These are phyloP conservation scores for Serinus canaria DNA, from an alignment of 2,113 vertebrate species.

Conservation along the genomic window DNA sequence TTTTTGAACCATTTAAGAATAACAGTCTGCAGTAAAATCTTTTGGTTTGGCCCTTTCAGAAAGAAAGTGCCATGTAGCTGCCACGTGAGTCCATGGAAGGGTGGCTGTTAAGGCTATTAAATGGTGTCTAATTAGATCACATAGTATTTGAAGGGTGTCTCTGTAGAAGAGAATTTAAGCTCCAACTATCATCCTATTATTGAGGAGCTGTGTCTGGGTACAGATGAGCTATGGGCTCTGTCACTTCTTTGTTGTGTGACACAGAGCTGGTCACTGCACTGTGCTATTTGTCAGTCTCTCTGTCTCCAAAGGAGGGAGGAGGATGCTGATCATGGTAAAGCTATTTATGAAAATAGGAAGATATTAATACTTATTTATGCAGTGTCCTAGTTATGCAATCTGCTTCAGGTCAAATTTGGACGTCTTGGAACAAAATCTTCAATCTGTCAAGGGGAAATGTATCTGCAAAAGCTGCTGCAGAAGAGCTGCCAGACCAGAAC, in stretches of 20 bases:
- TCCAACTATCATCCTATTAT: neutral
- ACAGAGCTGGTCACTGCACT: neutral
- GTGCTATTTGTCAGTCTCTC: neutral
- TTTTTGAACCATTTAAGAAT: neutral
- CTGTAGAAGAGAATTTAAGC: neutral
- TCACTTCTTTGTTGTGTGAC: neutral
- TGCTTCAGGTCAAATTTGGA: neutral
- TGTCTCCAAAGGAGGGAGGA: neutral
- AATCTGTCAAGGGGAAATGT: neutral
- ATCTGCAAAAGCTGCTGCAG: neutral
- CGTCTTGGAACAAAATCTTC: neutral
- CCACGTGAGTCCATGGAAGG: accelerated
- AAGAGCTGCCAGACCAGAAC: neutral
- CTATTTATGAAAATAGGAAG: neutral
- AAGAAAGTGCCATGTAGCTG: neutral
- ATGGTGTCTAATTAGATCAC: neutral
- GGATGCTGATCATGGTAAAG: neutral
- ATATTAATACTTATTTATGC: neutral
- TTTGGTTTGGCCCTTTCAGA: neutral
- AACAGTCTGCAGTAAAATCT: neutral
- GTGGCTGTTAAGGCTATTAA: neutral
- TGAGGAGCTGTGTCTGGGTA: neutral
- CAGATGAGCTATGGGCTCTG: neutral
- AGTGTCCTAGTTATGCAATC: neutral
- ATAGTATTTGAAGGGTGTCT: neutral